Percentiles rank a stretch among this genome's conserved stretches.
These are phyloP conservation scores for Lobophora halterata DNA, from an alignment of 2,888 invertebrate species.

Conservation along the genomic window DNA sequence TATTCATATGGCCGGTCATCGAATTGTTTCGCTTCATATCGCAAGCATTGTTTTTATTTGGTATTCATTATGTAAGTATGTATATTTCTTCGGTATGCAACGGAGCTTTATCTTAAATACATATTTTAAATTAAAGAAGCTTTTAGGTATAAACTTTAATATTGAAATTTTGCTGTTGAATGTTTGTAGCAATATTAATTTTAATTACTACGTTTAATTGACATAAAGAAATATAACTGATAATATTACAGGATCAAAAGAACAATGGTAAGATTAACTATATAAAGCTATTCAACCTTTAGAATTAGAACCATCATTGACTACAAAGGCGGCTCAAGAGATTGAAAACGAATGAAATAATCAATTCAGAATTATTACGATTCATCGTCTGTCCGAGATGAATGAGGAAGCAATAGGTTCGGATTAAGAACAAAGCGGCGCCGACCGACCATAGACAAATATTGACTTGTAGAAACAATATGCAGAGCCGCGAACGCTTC, in stretches of 20 bases:
- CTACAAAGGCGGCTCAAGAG: slow-evolving; percentile 60
- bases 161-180: neutral
- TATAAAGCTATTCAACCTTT: slow-evolving; percentile 44
- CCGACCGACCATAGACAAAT: slow-evolving; percentile 74
- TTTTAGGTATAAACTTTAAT: too few species aligned
- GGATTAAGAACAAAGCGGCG: slow-evolving; percentile 70
- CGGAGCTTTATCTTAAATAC: too few species aligned
- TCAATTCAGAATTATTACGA: slow-evolving; percentile 75
- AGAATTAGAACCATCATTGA: slow-evolving; percentile 56
- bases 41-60: slow-evolving; percentile 49
- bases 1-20: slow-evolving; percentile 75
- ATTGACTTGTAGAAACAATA: slow-evolving; percentile 79
- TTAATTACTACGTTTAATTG: slow-evolving; percentile 19
- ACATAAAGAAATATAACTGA: slow-evolving; percentile 8
- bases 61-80: slow-evolving; percentile 23
- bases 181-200: neutral
- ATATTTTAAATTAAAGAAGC: too few species aligned
- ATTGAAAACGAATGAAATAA: slow-evolving; percentile 65
- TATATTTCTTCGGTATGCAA: slow-evolving; percentile 3
- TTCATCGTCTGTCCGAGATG: slow-evolving; percentile 65
- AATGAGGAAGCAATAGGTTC: slow-evolving; percentile 63
- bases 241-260: slow-evolving; percentile 26
- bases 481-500: slow-evolving; percentile 28
- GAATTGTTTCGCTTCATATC: slow-evolving; percentile 75
- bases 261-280: slow-evolving; percentile 59